Evolutionary conservation across 2,888 invertebrate species (phyloP), one percentile per base, ranked within the genome.

Genomic region (Syritta pipiens): DNA sequence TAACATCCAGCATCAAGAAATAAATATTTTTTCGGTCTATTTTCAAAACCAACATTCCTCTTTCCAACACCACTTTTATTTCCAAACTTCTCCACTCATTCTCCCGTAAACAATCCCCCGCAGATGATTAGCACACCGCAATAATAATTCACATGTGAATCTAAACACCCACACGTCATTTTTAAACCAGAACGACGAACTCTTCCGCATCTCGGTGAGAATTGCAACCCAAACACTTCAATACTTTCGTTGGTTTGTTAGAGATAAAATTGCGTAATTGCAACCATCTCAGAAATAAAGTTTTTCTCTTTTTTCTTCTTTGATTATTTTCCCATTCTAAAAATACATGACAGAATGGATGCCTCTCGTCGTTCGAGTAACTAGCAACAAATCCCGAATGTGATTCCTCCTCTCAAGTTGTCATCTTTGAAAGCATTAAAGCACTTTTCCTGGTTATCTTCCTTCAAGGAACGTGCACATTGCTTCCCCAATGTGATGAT

Each of bases 231-330:
- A 30, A 51, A 17, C 22, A 62, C 55, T 49, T 48, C 57, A 57
- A 69, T 48, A 60, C 57, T 67, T 59, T 24, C 51, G 12, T 3
- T 4, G 26, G 20, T 24, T 62, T n/a, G n/a, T n/a, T n/a, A n/a
- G 62, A 60, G 35, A 57, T 62, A 57, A 69, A 63, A 76, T 76
- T 63, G 69, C 63, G 49, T 69, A 76, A 69, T 69, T 69, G 76
- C 76, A 69, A 76, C 49, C 76, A 76, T 76, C 63, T 69, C 63
- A 76, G 62, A 51, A 55, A 63, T n/a, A n/a, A n/a, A n/a, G n/a
- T 40, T 57, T 57, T 69, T 69, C 44, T 63, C 63, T 30, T 62
- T 30, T 62, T 62, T 71, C 63, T 10, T 20, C 24, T 35, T 14
- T 10, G 10, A 19, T 32, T 65, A 67, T 65, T 51, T 74, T 72